Evolutionary conservation across 2,888 invertebrate genomes (phyloP), one percentile per base, ranked within the genome.

Genomic region (Pinctada fucata): DNA sequence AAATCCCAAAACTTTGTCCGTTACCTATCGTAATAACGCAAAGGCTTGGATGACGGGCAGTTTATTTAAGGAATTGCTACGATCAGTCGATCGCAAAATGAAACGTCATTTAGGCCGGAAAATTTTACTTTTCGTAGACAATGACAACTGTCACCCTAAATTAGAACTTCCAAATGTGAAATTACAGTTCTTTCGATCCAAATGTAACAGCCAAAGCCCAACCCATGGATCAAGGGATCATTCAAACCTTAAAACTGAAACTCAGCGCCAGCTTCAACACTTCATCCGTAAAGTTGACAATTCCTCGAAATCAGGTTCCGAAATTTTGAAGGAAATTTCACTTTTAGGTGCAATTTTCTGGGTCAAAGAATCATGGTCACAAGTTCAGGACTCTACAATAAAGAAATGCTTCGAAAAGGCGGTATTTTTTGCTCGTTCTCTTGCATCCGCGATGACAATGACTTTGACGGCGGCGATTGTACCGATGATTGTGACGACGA

Each of bases 161-260:
- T 48, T 72, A 13, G 16, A 72, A 48, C 49, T 64, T 13, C 16
- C 45, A n/a, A 31, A 72, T 48, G 52, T 72, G 5, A 48, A 72
- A 48, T 10, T 72, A n/a, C 6, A 64, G 47, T 72, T 72, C 45
- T 48, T 72, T 13, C 72, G 31, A 31, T 4, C 16, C 72, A 50
- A 72, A 72, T 47, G 52, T 45, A 3, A 72, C 72, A 58, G 67
- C 73, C 13, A 51, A 76, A 13, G 2, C 45, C n/a, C 79, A 79
- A 50, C 76, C 79, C 4, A 76, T 79, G 79, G 79, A 79, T 58
- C 79, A 79, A 16, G 75, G 79, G 2, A 79, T 75, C 67, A 75
- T 79, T 2, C 79, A 79, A 58, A 31, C 72, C 2, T 10, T 79
- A 2, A 75, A 79, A 31, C 63, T 76, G 10, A 76, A 76, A n/a